Base-by-base conservation (phyloP, 2,113 vertebrate species). In the Ptychochromis oligacanthus region DNA sequence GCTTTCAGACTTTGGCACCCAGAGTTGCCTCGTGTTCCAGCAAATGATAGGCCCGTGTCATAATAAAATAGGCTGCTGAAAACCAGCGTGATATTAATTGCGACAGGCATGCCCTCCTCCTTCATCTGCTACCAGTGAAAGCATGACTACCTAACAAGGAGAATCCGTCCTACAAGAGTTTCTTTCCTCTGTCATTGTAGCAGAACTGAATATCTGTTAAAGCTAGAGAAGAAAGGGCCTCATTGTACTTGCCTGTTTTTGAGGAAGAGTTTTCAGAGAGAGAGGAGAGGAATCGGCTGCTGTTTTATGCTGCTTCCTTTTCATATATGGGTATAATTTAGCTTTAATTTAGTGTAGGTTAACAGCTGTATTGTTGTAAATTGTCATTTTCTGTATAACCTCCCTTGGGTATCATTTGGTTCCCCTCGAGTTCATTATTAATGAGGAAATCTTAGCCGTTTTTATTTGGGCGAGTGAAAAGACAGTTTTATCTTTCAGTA, bases 41-140 rank as follows among this genome's bases (percentile, higher is more conserved):
- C 72, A 31, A 64, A 79, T 52, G 77, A 89, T 64, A 9, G 67
- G 74, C 9, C 62, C 0, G 1, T 56, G 80, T 83, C 76, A 54
- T 22, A 75, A 82, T 80, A 24, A 80, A 80, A 84, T 10, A 62
- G 38, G 36, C 70, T 15, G 75, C 49, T 40, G 54, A 79, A 77
- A 87, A 78, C 36, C 34, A 61, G 49, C 40, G 12, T 46, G 81
- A 80, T 81, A 88, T 84, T 84, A 87, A 89, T 75, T 87, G 80
- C 20, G 34, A 57, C 76, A 57, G 87, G 80, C 82, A 10, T 74
- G 14, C 20, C 58, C 24, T 34, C 82, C 80, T 83, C 65, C 55
- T 77, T 64, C 62, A 75, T 89, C 74, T 62, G 56, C 46, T 52
- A 20, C 77, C 72, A 6, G 17, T 31, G 40, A 61, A 80, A 49